phyloP scores from a whole-genome alignment of 2,888 invertebrate genomes.

The Nematopogon swammerdamellus region DNA sequence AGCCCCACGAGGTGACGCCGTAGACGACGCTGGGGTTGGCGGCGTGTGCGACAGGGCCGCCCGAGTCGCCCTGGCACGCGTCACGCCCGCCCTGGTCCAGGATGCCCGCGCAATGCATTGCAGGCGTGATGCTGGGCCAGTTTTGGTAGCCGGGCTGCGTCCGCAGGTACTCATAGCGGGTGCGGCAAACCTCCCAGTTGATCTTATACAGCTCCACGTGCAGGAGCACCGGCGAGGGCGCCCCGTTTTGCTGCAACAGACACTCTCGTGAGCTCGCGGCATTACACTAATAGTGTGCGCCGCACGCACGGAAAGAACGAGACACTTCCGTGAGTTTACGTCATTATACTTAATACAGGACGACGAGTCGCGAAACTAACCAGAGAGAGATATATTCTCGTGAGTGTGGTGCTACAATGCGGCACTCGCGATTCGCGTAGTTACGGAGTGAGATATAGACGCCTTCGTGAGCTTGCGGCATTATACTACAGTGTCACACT shows the following conservation, averaged over 20 bases:
- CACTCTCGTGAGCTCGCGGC: no score
- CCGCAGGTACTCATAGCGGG: conserved; percentile 23
- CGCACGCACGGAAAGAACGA: no score
- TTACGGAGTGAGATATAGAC: no score
- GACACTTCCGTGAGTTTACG: no score
- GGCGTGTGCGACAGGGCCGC: conserved; percentile 25
- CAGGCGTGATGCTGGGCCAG: conserved; percentile 22
- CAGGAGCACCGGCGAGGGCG: conserved; percentile 7
- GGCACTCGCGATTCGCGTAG: no score
- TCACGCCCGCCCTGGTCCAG: conserved; percentile 21
- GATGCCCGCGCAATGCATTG: conserved; percentile 34
- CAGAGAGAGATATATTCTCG: no score
- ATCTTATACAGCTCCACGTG: conserved; percentile 23
- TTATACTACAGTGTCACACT: no score
- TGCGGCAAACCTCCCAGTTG: conserved; percentile 23
- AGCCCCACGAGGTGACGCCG: conserved; percentile 15
- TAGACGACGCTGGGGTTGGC: conserved; percentile 17
- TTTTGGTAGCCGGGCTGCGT: conserved; percentile 15
- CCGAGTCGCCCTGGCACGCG: conserved; percentile 25
- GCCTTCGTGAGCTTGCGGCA: no score
- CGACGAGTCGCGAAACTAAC: no score
- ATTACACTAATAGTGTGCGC: no score
- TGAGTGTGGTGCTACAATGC: no score
- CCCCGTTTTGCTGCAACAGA: conserved; percentile 10
- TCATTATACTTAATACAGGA: no score